Base-by-base conservation (phyloP, 2,113 vertebrate species). In the Toxotes chatareus region DNA sequence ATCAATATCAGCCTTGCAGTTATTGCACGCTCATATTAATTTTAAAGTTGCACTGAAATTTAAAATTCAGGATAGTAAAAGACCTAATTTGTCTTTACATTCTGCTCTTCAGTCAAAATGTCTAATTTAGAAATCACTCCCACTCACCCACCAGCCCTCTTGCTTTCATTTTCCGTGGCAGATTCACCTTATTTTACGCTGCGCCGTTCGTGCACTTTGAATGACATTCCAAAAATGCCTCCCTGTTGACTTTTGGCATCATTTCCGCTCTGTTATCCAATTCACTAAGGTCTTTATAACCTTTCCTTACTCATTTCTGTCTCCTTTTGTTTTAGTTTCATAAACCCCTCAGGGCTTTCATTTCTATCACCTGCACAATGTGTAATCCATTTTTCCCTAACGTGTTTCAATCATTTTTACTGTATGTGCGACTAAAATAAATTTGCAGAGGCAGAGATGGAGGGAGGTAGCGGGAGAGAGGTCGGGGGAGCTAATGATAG, bases 401-500 rank as follows among this genome's bases (percentile, higher is more conserved):
- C 70, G 23, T 12, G 7, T 65, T 71, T 73, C 76, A n/a, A 82
- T 88, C 63, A 49, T 72, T 70, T 78, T 46, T 46, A 76, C 53
- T 57, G 67, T 81, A 64, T 56, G 49, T 64, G 72, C 51, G 63
- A 68, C 80, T 64, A 27, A 85, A 87, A 71, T 84, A 59, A 76
- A 84, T 83, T 76, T 74, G 81, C 65, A 69, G 55, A 3, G 21
- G 80, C 53, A 34, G 78, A 74, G 76, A 81, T 21, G 59, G 73
- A 64, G 67, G 61, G 53, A 67, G 67, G 80, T 67, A 59, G 87
- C 4, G 27, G n/a, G 53, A 55, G 62, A 40, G 84, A 56, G 70
- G 46, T 73, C 8, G 10, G 32, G 40, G 79, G 77, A 84, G 74
- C 81, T 86, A 82, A 89, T 89, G 89, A 88, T 80, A 87, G 87